phyloP scores from a whole-genome alignment of 2,113 vertebrate genomes.

The Petromus typicus region DNA sequence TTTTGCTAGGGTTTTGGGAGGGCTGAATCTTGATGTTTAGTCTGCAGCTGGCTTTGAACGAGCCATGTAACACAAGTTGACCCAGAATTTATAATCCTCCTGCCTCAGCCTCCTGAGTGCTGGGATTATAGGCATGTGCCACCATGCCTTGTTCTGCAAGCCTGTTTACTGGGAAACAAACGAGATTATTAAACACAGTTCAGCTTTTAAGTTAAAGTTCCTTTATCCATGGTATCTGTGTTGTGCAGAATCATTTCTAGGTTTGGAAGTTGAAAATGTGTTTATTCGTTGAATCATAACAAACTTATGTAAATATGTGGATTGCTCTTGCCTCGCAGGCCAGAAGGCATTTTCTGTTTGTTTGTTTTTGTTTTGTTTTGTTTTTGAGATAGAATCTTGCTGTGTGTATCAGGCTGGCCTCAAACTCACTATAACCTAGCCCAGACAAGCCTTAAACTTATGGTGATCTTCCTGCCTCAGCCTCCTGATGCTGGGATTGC shows the following conservation, averaged over 20 bases:
- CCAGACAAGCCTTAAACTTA: no score
- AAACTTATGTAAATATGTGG: not conserved
- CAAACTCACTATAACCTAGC: no score
- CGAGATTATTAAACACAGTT: slow-evolving; percentile 26
- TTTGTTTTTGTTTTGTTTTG: no score
- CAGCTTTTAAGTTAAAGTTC: slow-evolving; percentile 49
- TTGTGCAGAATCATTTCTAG: not conserved
- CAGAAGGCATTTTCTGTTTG: slow-evolving; percentile 26
- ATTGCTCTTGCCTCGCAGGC: not conserved
- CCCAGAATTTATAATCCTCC: not conserved
- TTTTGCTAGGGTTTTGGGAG: not conserved
- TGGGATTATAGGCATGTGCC: not conserved
- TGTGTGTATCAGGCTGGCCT: no score
- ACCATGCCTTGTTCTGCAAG: not conserved
- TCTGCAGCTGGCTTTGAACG: not conserved
- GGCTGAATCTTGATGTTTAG: not conserved
- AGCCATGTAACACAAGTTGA: not conserved
- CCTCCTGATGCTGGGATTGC: no score
- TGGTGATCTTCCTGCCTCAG: no score
- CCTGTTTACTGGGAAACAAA: slow-evolving; percentile 29
- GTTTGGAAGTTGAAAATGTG: slow-evolving; percentile 1
- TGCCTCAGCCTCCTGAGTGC: not conserved
- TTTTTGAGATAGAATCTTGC: no score
- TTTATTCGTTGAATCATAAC: slow-evolving; percentile 8
- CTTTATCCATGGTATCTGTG: slow-evolving; percentile 20